Conservation (phyloP, 2,113 vertebrate species). For the Micronycteris hirsuta region DNA sequence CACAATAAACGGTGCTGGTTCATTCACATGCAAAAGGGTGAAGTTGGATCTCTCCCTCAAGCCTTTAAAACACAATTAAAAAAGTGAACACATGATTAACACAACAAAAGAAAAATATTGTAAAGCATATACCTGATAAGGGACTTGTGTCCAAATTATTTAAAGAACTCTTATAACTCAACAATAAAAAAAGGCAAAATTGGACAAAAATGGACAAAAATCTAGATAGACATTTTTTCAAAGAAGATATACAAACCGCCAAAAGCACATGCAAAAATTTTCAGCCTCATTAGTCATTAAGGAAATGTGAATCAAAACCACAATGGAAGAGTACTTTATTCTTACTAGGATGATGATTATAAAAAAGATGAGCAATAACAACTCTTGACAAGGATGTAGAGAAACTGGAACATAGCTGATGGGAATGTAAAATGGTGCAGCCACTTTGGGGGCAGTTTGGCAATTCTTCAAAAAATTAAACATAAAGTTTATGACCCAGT, state of each 20-base stretch:
- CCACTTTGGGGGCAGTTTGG: neutral
- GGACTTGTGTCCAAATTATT: neutral
- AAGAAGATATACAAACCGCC: neutral
- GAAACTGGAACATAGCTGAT: neutral
- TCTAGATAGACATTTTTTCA: neutral
- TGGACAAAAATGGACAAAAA: neutral
- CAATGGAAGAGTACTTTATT: neutral
- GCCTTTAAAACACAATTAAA: neutral
- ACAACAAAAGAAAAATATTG: neutral
- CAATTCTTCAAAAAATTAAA: neutral
- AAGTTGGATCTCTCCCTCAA: neutral
- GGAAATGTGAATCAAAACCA: neutral
- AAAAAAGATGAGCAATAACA: neutral
- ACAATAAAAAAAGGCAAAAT: neutral
- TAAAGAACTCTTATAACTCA: neutral
- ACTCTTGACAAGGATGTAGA: neutral
- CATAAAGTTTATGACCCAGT: neutral
- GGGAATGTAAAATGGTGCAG: neutral
- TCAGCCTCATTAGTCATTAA: neutral
- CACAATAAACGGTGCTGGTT: neutral
- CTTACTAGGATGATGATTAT: neutral
- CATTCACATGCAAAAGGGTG: neutral
- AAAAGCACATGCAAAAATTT: neutral
- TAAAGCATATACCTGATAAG: neutral
- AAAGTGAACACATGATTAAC: neutral